A percentile compares a stretch with the other conserved stretches of the same genome.
phyloP scores from a whole-genome alignment of 1,140 invertebrate species.

The Euura saliciscinereae region DNA sequence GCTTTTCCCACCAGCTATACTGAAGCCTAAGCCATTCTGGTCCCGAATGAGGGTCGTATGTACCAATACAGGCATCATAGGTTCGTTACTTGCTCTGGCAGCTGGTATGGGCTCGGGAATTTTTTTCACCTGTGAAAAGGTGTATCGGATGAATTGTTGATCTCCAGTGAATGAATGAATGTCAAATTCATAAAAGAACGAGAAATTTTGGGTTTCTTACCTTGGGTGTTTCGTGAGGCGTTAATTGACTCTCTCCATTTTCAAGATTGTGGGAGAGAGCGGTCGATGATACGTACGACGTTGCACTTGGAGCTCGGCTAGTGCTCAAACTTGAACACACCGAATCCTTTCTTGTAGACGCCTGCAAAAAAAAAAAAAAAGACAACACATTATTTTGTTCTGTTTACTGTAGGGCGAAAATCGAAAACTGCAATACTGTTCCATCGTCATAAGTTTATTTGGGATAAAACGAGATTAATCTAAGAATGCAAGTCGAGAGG shows the following conservation, averaged over 20 bases:
- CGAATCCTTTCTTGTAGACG: slow-evolving; percentile 55
- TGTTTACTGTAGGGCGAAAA: too few relatives aligned
- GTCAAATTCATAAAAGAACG: slow-evolving; percentile 9
- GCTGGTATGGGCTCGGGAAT: slow-evolving; percentile 52
- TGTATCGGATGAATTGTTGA: neutral
- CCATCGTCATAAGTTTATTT: too few relatives aligned
- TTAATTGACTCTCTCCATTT: slow-evolving; percentile 47
- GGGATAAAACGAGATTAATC: slow-evolving; percentile 16
- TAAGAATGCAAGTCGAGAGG: neutral
- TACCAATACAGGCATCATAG: slow-evolving; percentile 60
- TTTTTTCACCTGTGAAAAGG: slow-evolving; percentile 46
- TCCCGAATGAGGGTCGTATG: slow-evolving; percentile 91
- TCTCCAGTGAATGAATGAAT: neutral
- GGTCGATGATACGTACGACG: slow-evolving; percentile 59
- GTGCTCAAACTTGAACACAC: slow-evolving; percentile 61
- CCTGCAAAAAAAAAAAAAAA: slow-evolving; percentile 24
- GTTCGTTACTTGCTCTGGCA: slow-evolving; percentile 41
- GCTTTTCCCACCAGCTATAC: slow-evolving; percentile 93
- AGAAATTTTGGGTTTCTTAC: slow-evolving; percentile 33
- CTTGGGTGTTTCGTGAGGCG: slow-evolving; percentile 48
- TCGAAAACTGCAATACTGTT: too few relatives aligned
- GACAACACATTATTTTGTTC: too few relatives aligned
- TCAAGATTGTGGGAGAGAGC: slow-evolving; percentile 57
- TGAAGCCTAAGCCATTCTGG: slow-evolving; percentile 91
- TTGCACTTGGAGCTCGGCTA: slow-evolving; percentile 62